A percentile compares a stretch with the other conserved stretches of the same genome.
Evolutionary conservation across 2,113 vertebrate species (phyloP).

Genomic region (Romanogobio albipinnatus): DNA sequence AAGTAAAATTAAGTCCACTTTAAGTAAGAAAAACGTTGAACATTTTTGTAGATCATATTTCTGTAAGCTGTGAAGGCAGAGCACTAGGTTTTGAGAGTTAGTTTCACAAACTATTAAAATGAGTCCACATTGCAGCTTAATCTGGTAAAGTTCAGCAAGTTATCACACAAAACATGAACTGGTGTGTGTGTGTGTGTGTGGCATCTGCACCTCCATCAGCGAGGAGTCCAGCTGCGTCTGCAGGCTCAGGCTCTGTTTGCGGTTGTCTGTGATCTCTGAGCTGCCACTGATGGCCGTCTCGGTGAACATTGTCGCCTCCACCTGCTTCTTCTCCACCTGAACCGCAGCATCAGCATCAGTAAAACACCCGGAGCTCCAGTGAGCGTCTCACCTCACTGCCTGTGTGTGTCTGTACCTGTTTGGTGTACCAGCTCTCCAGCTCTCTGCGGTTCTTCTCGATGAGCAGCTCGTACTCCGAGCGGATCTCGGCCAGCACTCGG

Average conservation of each 20-base stretch:
- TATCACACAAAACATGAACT: no score
- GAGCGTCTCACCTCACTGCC: no score
- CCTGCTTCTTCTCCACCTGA: constrained; percentile 48
- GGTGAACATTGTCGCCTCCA: background rate
- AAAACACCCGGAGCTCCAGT: no score
- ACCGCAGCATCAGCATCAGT: background rate
- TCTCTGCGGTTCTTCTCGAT: constrained; percentile 32
- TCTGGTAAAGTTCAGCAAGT: no score
- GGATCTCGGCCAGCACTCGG: constrained; percentile 39
- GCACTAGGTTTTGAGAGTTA: no score
- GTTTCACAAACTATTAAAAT: no score
- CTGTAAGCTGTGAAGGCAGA: no score
- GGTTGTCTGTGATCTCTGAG: constrained; percentile 24
- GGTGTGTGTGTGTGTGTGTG: no score
- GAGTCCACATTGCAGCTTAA: no score
- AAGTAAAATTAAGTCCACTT: no score
- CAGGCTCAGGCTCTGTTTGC: background rate
- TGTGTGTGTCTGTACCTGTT: constrained; percentile 46
- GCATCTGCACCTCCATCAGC: background rate
- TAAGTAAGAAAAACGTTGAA: no score
- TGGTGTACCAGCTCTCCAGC: constrained; percentile 50
- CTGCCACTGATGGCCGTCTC: background rate
- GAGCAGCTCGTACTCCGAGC: constrained; percentile 49
- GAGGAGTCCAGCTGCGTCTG: constrained; percentile 37
- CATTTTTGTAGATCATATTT: no score